These are phyloP conservation scores for Pantherophis alleghaniensis DNA, from an alignment of 2,797 vertebrate genomes.

Conservation along the genomic window DNA sequence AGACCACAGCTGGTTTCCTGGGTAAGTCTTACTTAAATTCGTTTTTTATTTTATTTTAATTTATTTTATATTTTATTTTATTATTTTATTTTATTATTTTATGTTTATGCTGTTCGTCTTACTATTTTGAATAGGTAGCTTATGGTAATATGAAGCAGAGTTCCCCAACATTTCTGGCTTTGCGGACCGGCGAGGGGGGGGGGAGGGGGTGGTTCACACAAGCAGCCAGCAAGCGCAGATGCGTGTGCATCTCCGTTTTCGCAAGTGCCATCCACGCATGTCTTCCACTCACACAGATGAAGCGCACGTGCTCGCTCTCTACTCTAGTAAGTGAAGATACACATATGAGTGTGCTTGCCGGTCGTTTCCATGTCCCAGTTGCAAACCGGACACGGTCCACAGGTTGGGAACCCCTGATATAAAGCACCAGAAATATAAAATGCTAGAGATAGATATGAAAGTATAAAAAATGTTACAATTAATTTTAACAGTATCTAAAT, in stretches of 20 bases:
- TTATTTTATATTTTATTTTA: no score
- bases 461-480: not conserved
- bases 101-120: not conserved
- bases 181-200: fast-evolving
- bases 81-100: no score
- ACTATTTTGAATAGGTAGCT: not conserved
- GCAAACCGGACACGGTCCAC: not conserved
- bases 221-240: no score
- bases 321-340: not conserved
- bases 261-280: no score
- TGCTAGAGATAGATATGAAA: not conserved
- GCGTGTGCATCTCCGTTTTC: no score
- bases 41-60: not conserved
- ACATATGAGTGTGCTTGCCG: not conserved
- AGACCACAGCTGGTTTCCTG: conserved; percentile 98
- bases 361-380: not conserved
- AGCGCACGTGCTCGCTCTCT: no score
- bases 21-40: conserved; percentile 74
- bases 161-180: no score
- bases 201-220: no score
- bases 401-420: not conserved
- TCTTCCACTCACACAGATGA: no score
- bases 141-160: not conserved
- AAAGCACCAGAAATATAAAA: not conserved
- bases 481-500: not conserved